These are phyloP conservation scores for Axea sp. DNA, from an alignment of 2,888 invertebrate genomes.

Conservation along the genomic window DNA sequence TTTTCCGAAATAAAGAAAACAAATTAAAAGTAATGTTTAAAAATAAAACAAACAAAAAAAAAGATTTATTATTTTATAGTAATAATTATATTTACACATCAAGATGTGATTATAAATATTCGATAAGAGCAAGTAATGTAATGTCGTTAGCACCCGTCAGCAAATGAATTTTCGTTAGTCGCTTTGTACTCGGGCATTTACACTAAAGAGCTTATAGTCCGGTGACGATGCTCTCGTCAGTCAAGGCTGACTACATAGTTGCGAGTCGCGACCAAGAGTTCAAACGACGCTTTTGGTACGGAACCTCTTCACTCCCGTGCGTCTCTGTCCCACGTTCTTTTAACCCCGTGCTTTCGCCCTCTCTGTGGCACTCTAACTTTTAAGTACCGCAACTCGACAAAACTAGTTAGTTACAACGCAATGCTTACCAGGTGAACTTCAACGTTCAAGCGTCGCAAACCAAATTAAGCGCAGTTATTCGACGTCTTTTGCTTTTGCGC, in stretches of 20 bases:
- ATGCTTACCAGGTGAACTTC: conserved; percentile 44
- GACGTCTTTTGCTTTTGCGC: conserved; percentile 20
- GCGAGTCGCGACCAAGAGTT: conserved; percentile 42
- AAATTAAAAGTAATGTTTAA: too few species aligned
- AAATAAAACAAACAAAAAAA: too few species aligned
- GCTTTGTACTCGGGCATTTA: conserved; percentile 33
- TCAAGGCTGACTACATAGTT: conserved; percentile 55
- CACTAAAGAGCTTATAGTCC: conserved; percentile 32
- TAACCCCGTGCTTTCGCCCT: conserved; percentile 23
- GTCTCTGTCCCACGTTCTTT: conserved; percentile 15
- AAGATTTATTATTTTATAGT: too few species aligned
- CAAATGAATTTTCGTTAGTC: conserved; percentile 4
- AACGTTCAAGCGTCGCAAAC: conserved; percentile 40
- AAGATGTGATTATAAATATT: too few species aligned
- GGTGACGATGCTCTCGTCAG: conserved; percentile 45
- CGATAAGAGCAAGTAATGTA: too few species aligned
- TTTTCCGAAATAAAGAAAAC: too few species aligned
- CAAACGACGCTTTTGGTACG: conserved; percentile 26
- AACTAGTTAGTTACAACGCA: conserved; percentile 54
- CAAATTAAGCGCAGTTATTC: conserved; percentile 50
- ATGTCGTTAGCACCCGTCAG: conserved; percentile 3
- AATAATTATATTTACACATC: too few species aligned
- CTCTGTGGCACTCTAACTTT: conserved; percentile 43
- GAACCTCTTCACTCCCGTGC: conserved; percentile 19
- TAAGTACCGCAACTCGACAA: conserved; percentile 50